These are phyloP conservation scores for Sparus aurata DNA, from an alignment of 2,797 vertebrate species.

Conservation along the genomic window DNA sequence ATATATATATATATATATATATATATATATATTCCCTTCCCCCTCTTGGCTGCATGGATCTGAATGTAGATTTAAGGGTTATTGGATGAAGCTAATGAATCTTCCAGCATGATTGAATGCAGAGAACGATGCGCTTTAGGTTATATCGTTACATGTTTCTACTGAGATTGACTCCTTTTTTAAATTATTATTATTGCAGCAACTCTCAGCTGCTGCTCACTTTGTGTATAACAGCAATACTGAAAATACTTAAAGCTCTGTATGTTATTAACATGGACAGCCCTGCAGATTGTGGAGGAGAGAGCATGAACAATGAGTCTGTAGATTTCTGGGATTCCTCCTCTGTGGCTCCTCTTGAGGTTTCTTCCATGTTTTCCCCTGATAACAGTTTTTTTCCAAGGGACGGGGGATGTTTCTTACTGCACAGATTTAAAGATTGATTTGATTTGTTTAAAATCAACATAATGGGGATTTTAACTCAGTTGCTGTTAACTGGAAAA, in stretches of 20 bases:
- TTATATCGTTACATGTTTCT: not conserved
- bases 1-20: too few relatives aligned
- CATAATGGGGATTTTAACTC: not conserved
- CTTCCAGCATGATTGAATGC: not conserved
- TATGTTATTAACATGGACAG: not conserved
- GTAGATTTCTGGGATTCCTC: too few relatives aligned
- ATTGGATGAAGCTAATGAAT: not conserved
- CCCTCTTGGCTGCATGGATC: not conserved
- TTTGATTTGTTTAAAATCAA: too few relatives aligned
- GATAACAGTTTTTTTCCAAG: too few relatives aligned
- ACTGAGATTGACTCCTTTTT: not conserved
- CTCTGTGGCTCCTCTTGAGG: too few relatives aligned
- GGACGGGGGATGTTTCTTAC: too few relatives aligned
- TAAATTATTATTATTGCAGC: not conserved
- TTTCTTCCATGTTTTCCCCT: too few relatives aligned
- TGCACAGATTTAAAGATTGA: too few relatives aligned
- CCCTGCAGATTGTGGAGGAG: not conserved
- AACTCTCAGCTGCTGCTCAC: not conserved
- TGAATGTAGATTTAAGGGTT: not conserved
- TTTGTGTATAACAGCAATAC: slow-evolving; percentile 1
- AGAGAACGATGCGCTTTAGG: not conserved
- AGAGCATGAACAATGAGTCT: not conserved
- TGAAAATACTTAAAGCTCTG: not conserved
- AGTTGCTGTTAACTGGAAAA: not conserved
- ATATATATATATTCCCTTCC: not conserved